Percentiles rank a stretch among this genome's conserved stretches.
These are phyloP conservation scores for Mustela lutreola DNA, from an alignment of 2,113 vertebrate species.

Conservation along the genomic window DNA sequence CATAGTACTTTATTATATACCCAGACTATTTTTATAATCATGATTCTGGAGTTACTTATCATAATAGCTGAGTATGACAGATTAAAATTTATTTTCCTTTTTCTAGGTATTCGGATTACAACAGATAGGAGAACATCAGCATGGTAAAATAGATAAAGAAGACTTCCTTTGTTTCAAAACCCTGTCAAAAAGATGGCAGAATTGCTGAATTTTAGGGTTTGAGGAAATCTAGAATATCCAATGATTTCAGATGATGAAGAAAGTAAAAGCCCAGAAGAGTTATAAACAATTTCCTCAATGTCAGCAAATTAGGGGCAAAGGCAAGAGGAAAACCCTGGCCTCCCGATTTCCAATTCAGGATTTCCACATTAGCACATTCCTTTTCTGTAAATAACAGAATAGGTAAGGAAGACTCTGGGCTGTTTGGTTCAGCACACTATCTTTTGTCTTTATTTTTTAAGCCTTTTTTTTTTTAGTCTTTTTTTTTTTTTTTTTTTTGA, in stretches of 20 bases:
- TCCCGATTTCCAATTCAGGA: not conserved
- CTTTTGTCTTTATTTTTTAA: not conserved
- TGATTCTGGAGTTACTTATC: slow-evolving; percentile 1
- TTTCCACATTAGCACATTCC: not conserved
- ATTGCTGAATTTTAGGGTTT: not conserved
- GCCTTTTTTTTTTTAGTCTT: no score
- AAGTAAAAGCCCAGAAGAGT: not conserved
- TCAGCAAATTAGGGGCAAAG: slow-evolving; percentile 21
- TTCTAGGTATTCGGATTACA: slow-evolving; percentile 17
- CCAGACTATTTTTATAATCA: slow-evolving; percentile 16
- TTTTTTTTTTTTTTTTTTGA: no score
- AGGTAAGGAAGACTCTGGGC: not conserved
- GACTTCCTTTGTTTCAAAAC: not conserved
- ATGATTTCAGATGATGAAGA: slow-evolving; percentile 16
- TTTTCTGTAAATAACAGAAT: not conserved
- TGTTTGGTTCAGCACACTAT: not conserved
- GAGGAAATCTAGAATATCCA: not conserved
- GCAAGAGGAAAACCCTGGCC: not conserved
- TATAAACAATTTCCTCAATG: not conserved
- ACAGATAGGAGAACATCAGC: not conserved
- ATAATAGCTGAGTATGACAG: not conserved
- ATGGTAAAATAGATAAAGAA: not conserved
- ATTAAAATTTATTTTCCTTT: slow-evolving; percentile 39
- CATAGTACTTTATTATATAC: not conserved
- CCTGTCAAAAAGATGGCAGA: not conserved